A percentile compares a stretch with the other conserved stretches of the same genome.
Conservation (phyloP, 2,797 vertebrate genomes). For the Babyrousa celebensis region DNA sequence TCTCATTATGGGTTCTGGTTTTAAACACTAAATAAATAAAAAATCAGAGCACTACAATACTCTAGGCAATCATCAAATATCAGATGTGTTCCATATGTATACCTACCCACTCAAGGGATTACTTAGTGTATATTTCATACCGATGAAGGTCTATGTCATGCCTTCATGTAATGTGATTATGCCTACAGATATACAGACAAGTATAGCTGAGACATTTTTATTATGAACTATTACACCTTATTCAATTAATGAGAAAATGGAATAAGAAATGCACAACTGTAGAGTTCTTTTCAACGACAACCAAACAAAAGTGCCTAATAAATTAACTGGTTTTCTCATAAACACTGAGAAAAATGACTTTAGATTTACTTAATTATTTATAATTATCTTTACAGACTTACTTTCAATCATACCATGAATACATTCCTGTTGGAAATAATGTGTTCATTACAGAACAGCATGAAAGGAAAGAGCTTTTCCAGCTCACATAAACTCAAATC, state of each 20-base stretch:
- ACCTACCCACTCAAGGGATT: background rate
- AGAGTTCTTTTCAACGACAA: conserved; percentile 48
- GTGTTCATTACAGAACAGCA: conserved; percentile 52
- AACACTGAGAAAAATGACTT: conserved; percentile 71
- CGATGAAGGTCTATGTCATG: background rate
- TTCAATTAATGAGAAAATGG: conserved; percentile 51
- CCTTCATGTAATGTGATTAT: conserved; percentile 59
- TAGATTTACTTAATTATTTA: conserved; percentile 71
- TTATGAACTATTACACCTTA: conserved; percentile 16
- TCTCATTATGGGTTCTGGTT: conserved; percentile 1
- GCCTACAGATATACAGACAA: background rate
- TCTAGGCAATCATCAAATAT: conserved; percentile 15
- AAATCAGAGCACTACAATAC: background rate
- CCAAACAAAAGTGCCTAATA: conserved; percentile 52
- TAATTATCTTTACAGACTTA: conserved; percentile 62
- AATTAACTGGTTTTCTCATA: conserved; percentile 67
- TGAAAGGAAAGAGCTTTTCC: conserved; percentile 53
- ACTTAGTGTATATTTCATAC: background rate
- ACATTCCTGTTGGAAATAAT: conserved; percentile 49
- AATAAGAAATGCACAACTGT: conserved; percentile 39
- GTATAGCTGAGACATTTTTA: conserved; percentile 2
- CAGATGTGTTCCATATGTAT: conserved; percentile 9
- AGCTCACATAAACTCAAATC: conserved; percentile 30
- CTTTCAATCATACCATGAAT: conserved; percentile 66
- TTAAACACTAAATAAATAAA: background rate